Evolutionary conservation across 2,797 vertebrate genomes (phyloP).

Genomic region (Salmo trutta): DNA sequence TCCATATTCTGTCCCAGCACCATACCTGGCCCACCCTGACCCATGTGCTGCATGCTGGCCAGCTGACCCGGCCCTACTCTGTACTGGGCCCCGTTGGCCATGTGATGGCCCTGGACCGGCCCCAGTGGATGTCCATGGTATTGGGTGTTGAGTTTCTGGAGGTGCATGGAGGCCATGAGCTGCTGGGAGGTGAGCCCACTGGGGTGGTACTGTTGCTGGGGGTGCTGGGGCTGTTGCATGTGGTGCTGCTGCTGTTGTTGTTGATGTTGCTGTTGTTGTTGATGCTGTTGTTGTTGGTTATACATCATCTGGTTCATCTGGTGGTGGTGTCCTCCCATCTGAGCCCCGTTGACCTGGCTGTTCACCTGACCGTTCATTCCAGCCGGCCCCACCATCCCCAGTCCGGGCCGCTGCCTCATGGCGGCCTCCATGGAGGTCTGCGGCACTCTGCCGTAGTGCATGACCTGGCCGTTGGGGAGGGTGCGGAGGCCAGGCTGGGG

Average conservation of each 20-base stretch:
- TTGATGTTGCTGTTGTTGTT: slow-evolving; percentile 58
- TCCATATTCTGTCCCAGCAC: slow-evolving; percentile 85
- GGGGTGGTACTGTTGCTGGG: slow-evolving; percentile 74
- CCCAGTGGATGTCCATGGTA: slow-evolving; percentile 84
- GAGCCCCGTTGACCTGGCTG: slow-evolving; percentile 53
- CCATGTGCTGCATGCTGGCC: slow-evolving; percentile 79
- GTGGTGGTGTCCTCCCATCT: slow-evolving; percentile 78
- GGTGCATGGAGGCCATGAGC: slow-evolving; percentile 90
- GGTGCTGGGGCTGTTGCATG: slow-evolving; percentile 59
- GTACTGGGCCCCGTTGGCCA: slow-evolving; percentile 74
- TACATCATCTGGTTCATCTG: slow-evolving; percentile 86
- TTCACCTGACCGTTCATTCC: slow-evolving; percentile 66
- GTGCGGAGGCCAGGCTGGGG: slow-evolving; percentile 69
- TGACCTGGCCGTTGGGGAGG: slow-evolving; percentile 73
- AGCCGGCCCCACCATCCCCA: slow-evolving; percentile 66
- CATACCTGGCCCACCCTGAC: slow-evolving; percentile 24
- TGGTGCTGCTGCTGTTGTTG: slow-evolving; percentile 56
- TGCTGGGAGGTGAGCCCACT: slow-evolving; percentile 79
- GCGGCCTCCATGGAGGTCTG: slow-evolving; percentile 77
- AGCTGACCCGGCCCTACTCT: slow-evolving; percentile 75
- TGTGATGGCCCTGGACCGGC: slow-evolving; percentile 72
- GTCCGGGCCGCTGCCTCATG: slow-evolving; percentile 73
- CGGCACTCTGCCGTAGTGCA: slow-evolving; percentile 79
- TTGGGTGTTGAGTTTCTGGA: slow-evolving; percentile 90
- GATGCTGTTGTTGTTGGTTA: slow-evolving; percentile 58